A percentile compares a stretch with the other conserved stretches of the same genome.
Conservation (phyloP, 2,888 invertebrate genomes). For the Drosophila leonis region DNA sequence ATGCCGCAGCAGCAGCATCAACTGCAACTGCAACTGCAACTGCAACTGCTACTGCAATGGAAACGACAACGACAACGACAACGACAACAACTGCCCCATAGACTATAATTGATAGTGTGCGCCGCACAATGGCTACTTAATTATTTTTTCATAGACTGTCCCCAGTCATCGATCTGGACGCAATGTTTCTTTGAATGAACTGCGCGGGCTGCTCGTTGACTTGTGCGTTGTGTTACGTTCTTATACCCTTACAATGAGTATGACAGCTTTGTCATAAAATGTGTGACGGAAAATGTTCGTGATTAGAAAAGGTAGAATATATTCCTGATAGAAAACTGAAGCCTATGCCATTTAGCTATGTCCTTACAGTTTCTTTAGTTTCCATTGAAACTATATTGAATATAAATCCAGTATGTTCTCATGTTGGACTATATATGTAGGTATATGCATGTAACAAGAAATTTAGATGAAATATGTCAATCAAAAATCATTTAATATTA, state of each 20-base stretch:
- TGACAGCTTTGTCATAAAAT: background rate
- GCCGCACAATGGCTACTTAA: slow-evolving; percentile 75
- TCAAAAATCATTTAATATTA: too few relatives aligned
- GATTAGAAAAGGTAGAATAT: background rate
- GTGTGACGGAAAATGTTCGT: background rate
- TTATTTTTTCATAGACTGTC: slow-evolving; percentile 73
- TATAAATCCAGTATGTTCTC: too few relatives aligned
- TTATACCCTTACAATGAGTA: background rate
- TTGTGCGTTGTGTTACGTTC: background rate
- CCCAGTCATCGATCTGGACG: slow-evolving; percentile 26
- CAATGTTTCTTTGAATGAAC: slow-evolving; percentile 68
- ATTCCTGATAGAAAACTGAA: background rate
- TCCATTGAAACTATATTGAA: too few relatives aligned
- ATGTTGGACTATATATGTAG: too few relatives aligned
- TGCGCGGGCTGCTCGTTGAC: slow-evolving; percentile 39
- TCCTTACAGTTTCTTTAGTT: too few relatives aligned
- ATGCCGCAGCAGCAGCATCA: slow-evolving; percentile 56
- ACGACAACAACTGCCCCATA: slow-evolving; percentile 6
- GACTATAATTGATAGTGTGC: slow-evolving; percentile 71
- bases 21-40: slow-evolving; percentile 12
- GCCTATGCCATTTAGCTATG: too few relatives aligned
- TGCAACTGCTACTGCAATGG: slow-evolving; percentile 23
- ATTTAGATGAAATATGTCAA: too few relatives aligned
- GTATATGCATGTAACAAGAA: too few relatives aligned
- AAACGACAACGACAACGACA: slow-evolving; percentile 20